Base-by-base conservation (phyloP, 2,888 invertebrate species). In the Dolomedes plantarius region DNA sequence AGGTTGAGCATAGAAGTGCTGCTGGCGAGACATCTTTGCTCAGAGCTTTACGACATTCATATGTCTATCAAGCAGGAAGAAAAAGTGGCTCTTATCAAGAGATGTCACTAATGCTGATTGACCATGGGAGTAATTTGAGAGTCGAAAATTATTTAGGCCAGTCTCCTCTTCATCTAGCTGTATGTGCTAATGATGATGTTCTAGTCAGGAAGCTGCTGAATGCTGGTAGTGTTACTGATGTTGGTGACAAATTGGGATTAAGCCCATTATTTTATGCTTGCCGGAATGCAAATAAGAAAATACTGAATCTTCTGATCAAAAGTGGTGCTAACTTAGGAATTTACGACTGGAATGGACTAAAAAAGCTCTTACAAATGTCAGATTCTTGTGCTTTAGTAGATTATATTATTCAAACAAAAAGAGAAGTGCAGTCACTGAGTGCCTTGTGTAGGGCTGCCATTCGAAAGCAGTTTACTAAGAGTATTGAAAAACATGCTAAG, bases 241-340 rank as follows among this genome's bases (percentile, higher is more conserved):
- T 32, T 3, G 1, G 0, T 0, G 71, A 71, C 16, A 13, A 29
- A 9, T 16, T 76, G 7, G 50, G 50, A 16, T 23, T 69, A 13
- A 32, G n/a, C 28, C 82, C 82, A n/a, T 19, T 82, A 27, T 64
- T 41, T 28, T 76, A 72, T 50, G 82, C 76, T 31, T 76, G 82
- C 13, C 36, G 46, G 11, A 81, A 41, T 31, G 68, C 68, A 9
- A 27, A 23, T 16, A 56, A 56, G 28, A 31, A 31, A 56, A 39
- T 81, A 19, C 29, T 62, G 13, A 19, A 56, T 19, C 56, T 81
- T 6, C 75, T 81, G 1, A 41, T 81, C 0, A 68, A 81, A 23
- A 31, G 56, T 64, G 81, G 81, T 16, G 81, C 75, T 29, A 31
- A 64, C 31, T 46, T 69, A 16, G 69, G 65, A 13, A 9, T 36